phyloP scores from a whole-genome alignment of 2,113 vertebrate species.

The Carassius carassius region DNA sequence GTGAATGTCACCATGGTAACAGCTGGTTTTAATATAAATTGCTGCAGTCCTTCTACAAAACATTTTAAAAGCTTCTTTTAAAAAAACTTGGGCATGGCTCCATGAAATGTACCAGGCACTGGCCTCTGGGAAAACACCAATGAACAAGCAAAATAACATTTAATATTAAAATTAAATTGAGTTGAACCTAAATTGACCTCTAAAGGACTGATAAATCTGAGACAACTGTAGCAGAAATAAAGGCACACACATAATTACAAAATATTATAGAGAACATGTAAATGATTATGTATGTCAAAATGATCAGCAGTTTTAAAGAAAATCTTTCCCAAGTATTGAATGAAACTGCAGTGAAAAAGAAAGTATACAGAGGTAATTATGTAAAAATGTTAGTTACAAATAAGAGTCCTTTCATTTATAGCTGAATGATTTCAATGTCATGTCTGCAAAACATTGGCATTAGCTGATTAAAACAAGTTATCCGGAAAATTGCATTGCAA shows the following conservation, averaged over 20 bases:
- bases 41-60: slow-evolving; percentile 52
- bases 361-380: not conserved
- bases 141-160: not conserved
- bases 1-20: slow-evolving; percentile 60
- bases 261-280: not conserved
- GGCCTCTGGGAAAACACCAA: not conserved
- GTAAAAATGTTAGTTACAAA: slow-evolving; percentile 4
- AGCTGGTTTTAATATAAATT: slow-evolving; percentile 58
- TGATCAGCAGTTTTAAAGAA: too few species aligned
- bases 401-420: slow-evolving; percentile 12
- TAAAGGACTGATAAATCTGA: not conserved
- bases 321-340: not conserved
- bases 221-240: not conserved
- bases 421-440: slow-evolving; percentile 32
- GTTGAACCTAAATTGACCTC: not conserved
- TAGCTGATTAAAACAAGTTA: slow-evolving; percentile 38
- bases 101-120: slow-evolving; percentile 3
- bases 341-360: not conserved
- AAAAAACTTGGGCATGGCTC: slow-evolving; percentile 37
- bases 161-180: not conserved
- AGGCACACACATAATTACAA: not conserved
- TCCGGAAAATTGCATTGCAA: slow-evolving; percentile 36
- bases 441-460: slow-evolving; percentile 37
- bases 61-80: slow-evolving; percentile 43
- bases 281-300: not conserved